Evolutionary conservation across 2,797 vertebrate genomes (phyloP).

Genomic region (Rhyacichthys aspro): DNA sequence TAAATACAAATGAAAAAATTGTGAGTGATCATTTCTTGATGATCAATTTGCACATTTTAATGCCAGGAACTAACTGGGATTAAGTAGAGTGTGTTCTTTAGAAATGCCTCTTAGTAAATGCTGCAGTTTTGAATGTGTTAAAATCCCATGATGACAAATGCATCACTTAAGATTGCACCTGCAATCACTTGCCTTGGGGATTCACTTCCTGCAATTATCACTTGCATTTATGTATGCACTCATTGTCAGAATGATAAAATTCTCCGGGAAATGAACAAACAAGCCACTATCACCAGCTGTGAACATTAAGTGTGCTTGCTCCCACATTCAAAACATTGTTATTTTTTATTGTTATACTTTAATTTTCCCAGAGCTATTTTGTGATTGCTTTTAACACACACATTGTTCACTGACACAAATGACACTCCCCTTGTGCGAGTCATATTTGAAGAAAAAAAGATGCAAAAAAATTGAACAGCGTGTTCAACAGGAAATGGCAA

Average conservation of each 20-base stretch:
- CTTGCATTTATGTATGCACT: conserved; percentile 24
- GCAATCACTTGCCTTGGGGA: conserved; percentile 48
- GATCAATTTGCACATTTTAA: no score
- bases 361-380: conserved; percentile 18
- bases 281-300: conserved; percentile 24
- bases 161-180: conserved; percentile 45
- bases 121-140: conserved; percentile 16
- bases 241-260: conserved; percentile 49
- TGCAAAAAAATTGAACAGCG: not conserved
- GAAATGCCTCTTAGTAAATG: no score
- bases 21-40: no score
- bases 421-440: not conserved
- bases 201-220: conserved; percentile 42
- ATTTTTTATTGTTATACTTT: conserved; percentile 26
- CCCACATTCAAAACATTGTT: conserved; percentile 39
- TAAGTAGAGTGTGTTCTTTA: no score
- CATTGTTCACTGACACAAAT: conserved; percentile 16
- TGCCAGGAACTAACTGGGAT: no score
- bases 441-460: not conserved
- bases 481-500: conserved; percentile 19
- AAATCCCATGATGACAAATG: conserved; percentile 34
- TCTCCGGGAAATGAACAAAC: conserved; percentile 45
- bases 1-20: no score
- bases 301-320: conserved; percentile 41
- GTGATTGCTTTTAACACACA: conserved; percentile 13